Evolutionary conservation across 2,113 vertebrate species (phyloP).

Genomic region (Megaptera novaeangliae): DNA sequence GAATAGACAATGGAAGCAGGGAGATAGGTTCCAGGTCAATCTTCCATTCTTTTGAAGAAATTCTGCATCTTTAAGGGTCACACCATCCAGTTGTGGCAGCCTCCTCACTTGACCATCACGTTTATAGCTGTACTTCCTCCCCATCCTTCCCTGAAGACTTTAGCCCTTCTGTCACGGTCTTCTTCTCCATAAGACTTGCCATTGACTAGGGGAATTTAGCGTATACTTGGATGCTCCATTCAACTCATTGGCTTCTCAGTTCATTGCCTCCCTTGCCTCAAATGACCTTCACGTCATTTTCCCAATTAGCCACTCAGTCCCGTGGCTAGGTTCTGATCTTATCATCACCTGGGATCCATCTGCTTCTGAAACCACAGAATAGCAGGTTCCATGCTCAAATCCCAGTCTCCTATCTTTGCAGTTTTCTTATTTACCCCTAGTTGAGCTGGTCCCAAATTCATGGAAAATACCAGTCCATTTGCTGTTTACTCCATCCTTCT

Average conservation of each 20-base stretch:
- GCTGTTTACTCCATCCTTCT: neutral
- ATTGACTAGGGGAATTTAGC: neutral
- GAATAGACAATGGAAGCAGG: neutral
- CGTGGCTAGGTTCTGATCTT: neutral
- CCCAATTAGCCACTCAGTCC: neutral
- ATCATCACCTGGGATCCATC: neutral
- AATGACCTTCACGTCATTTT: neutral
- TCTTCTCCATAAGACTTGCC: neutral
- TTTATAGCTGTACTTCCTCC: neutral
- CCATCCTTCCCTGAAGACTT: neutral
- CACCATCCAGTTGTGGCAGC: neutral
- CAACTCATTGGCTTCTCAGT: neutral
- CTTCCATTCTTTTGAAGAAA: neutral
- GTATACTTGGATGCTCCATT: neutral
- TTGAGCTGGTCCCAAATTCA: neutral
- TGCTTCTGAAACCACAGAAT: neutral
- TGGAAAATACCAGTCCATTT: neutral
- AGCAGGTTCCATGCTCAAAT: slow-evolving; percentile 11
- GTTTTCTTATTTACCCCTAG: neutral
- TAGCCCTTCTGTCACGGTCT: neutral
- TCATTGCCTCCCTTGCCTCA: neutral
- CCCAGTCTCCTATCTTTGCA: neutral
- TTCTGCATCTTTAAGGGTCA: neutral
- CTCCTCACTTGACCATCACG: neutral
- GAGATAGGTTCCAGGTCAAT: neutral